Conservation (phyloP, 2,888 invertebrate species). For the Scrobipalpa costella region DNA sequence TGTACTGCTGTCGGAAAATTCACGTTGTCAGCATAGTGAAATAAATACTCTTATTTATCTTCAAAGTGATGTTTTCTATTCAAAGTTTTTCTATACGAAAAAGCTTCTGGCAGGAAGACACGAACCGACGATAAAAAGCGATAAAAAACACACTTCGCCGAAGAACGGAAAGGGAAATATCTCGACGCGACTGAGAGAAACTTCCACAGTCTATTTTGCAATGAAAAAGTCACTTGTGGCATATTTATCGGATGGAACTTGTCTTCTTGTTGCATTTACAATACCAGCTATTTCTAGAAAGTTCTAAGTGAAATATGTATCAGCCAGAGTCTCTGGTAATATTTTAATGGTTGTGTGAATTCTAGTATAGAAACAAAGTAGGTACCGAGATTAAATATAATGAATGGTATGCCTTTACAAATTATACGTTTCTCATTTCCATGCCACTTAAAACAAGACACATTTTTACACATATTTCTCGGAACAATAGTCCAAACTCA, state of each 20-base stretch:
- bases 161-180: slow-evolving; percentile 18
- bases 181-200: slow-evolving; percentile 11
- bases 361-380: too few species aligned
- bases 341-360: too few species aligned
- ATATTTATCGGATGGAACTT: slow-evolving; percentile 23
- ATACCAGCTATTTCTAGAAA: background rate
- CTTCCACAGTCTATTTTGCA: slow-evolving; percentile 23
- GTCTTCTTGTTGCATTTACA: background rate
- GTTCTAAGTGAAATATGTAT: background rate
- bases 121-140: slow-evolving; percentile 9
- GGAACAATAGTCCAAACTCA: too few species aligned
- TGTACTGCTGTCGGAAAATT: background rate
- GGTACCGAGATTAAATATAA: too few species aligned
- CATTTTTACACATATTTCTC: too few species aligned
- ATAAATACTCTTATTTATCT: background rate
- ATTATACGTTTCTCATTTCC: too few species aligned
- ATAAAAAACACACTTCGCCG: slow-evolving; percentile 6
- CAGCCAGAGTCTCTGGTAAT: too few species aligned
- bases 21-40: background rate
- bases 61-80: background rate
- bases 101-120: slow-evolving; percentile 9
- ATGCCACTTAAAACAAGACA: too few species aligned
- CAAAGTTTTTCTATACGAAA: background rate
- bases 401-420: too few species aligned
- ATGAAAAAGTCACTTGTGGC: slow-evolving; percentile 25